Conservation (phyloP, 2,888 invertebrate genomes). For the Galerucella calmariensis region DNA sequence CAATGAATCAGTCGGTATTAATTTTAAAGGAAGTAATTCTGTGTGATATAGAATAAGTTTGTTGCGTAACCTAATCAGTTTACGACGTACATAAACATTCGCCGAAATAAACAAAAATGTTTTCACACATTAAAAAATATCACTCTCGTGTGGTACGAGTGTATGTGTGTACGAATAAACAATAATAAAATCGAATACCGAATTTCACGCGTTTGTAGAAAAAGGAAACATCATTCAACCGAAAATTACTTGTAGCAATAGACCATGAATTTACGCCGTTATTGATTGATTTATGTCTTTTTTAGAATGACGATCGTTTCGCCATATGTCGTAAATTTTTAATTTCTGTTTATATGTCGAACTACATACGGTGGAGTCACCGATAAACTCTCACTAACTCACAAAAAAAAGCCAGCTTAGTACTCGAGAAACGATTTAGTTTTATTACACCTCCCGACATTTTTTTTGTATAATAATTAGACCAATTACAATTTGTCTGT, state of each 20-base stretch:
- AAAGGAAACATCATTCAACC: slow-evolving; percentile 47
- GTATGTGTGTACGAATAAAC: slow-evolving; percentile 40
- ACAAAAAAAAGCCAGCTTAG: background rate
- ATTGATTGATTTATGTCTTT: slow-evolving; percentile 42
- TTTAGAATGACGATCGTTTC: slow-evolving; percentile 35
- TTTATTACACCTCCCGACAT: background rate
- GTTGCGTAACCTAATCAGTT: background rate
- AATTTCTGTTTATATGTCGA: slow-evolving; percentile 21
- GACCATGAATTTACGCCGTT: slow-evolving; percentile 37
- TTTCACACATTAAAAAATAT: slow-evolving; percentile 41
- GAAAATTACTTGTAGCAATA: slow-evolving; percentile 43
- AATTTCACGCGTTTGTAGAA: slow-evolving; percentile 44
- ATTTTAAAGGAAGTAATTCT: too few relatives aligned
- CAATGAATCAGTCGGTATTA: too few relatives aligned
- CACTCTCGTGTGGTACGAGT: slow-evolving; percentile 20
- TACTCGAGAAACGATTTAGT: background rate
- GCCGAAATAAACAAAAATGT: slow-evolving; percentile 39
- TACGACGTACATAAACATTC: slow-evolving; percentile 23
- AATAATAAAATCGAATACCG: slow-evolving; percentile 37
- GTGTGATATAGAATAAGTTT: background rate
- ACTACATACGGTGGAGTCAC: slow-evolving; percentile 7
- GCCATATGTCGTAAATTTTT: slow-evolving; percentile 35
- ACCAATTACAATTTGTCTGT: background rate
- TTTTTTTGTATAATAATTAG: background rate
- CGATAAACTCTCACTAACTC: background rate